Evolutionary conservation across 2,113 vertebrate genomes (phyloP).

Genomic region (Oreocharis arfaki): DNA sequence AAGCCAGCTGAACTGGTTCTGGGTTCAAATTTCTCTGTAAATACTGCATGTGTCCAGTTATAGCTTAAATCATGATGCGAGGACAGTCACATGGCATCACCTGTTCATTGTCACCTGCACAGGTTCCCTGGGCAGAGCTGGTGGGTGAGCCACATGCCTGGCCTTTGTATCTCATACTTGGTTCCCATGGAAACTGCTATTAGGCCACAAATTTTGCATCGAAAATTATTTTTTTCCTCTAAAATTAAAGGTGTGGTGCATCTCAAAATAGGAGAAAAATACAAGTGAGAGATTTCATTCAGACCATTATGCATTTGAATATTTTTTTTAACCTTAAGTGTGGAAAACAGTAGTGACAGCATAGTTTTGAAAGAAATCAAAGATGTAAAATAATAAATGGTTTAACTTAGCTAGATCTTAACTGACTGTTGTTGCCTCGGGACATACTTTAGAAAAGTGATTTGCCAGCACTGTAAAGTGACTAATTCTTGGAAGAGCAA

Average conservation of each 20-base stretch:
- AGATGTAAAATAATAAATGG: not conserved
- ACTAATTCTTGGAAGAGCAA: not conserved
- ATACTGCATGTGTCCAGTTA: not conserved
- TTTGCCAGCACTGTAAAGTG: not conserved
- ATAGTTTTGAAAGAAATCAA: not conserved
- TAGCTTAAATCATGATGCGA: rapidly evolving
- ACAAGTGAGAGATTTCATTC: not conserved
- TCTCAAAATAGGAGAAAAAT: not conserved
- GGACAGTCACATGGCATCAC: not conserved
- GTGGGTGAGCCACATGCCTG: rapidly evolving
- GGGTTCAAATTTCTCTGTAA: not conserved
- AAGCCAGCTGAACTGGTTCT: not conserved
- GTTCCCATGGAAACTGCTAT: not conserved
- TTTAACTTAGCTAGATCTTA: not conserved
- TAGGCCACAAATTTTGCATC: not conserved
- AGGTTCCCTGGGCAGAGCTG: not conserved
- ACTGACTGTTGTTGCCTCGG: not conserved
- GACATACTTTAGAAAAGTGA: not conserved
- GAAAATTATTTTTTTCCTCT: not conserved
- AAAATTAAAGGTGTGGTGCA: not conserved
- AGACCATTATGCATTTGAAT: not conserved
- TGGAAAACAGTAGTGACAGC: not conserved
- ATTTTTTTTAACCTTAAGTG: not conserved
- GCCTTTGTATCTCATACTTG: not conserved
- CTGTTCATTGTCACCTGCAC: not conserved